phyloP scores from a whole-genome alignment of 2,113 vertebrate species.

The Camelus bactrianus region DNA sequence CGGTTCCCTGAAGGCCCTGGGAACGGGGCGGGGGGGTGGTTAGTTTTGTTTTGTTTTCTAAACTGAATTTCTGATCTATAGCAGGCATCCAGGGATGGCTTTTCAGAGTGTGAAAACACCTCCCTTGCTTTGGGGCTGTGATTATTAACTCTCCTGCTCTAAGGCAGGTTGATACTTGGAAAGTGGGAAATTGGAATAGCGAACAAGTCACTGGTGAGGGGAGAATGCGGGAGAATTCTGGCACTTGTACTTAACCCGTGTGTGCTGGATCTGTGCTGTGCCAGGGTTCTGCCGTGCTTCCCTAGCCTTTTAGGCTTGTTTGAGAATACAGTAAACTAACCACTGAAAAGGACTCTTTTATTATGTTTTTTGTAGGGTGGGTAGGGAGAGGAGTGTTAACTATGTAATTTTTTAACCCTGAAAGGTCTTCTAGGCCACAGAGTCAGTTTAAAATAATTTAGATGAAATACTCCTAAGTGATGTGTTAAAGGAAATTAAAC shows the following conservation, averaged over 20 bases:
- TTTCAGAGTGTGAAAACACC: not conserved
- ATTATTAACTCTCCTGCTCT: not conserved
- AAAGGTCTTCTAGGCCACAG: constrained; percentile 5
- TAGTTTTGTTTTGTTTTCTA: not conserved
- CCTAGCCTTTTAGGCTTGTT: not conserved
- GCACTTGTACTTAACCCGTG: not conserved
- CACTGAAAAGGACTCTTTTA: not conserved
- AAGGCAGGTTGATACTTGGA: not conserved
- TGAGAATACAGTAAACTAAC: not conserved
- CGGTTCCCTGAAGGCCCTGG: not conserved
- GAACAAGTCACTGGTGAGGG: not conserved
- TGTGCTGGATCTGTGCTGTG: not conserved
- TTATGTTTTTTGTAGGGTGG: not conserved
- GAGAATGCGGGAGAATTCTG: not conserved
- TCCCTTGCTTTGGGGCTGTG: not conserved
- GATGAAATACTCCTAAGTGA: constrained; percentile 3
- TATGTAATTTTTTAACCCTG: not conserved
- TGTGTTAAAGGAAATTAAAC: not conserved
- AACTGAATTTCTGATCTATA: not conserved
- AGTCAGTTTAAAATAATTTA: constrained; percentile 16
- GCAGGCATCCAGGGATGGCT: not conserved
- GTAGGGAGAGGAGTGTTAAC: not conserved
- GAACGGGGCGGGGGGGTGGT: not conserved
- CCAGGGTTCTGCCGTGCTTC: not conserved
- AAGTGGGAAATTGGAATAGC: not conserved